A percentile compares a stretch with the other conserved stretches of the same genome.
Evolutionary conservation across 37 sponge, comb jelly and placozoan genomes (phyloP).

Genomic region (Agelas oroides): DNA sequence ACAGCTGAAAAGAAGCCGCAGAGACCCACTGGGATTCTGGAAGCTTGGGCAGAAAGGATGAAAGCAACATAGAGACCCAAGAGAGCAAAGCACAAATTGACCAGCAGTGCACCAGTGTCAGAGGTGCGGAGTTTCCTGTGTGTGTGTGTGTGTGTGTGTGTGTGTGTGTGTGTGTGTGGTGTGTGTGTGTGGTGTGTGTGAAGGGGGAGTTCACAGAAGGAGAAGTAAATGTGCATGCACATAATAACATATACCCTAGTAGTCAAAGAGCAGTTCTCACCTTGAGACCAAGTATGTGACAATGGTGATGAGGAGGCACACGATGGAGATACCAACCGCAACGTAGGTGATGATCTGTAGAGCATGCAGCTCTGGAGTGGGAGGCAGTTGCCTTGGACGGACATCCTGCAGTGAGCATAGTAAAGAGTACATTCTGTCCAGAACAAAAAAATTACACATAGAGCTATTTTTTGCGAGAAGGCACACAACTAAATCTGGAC

Average conservation of each 20-base stretch:
- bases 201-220: no score
- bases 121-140: conserved; percentile 43
- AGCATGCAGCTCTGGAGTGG: not conserved
- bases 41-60: conserved; percentile 34
- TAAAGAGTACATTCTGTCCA: no score
- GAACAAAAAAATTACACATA: no score
- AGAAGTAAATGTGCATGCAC: no score
- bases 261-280: conserved; percentile 18
- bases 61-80: conserved; percentile 54
- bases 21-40: not conserved
- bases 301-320: conserved; percentile 46
- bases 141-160: no score
- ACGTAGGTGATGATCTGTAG: conserved; percentile 55
- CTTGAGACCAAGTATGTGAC: conserved; percentile 36
- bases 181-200: no score
- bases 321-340: conserved; percentile 37
- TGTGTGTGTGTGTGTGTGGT: no score
- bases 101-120: conserved; percentile 24
- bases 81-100: conserved; percentile 62
- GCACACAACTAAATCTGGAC: no score
- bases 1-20: conserved; percentile 62
- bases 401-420: no score
- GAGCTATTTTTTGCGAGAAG: no score
- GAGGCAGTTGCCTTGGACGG: no score
- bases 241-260: no score